Evolutionary conservation across 2,888 invertebrate species (phyloP), one percentile per base, ranked within the genome.

Genomic region (Alitta virens): DNA sequence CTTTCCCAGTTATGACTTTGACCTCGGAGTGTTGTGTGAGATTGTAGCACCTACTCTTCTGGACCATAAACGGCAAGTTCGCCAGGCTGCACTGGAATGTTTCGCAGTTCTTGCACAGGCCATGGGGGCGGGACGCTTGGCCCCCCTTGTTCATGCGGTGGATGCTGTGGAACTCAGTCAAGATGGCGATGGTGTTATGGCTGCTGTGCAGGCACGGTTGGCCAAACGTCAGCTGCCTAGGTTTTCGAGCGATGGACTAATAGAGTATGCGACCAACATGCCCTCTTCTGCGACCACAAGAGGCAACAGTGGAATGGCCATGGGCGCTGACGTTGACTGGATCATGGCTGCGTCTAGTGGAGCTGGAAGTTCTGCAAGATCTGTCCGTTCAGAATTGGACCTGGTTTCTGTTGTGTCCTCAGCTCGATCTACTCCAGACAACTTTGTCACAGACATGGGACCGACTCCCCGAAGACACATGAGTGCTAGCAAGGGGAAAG

Each of bases 31-130:
- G 9, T 74, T 84, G 76, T 85, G 79, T 71, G 78, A 82, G 66
- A 74, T 79, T 62, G 79, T 85, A 23, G 82, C 82, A 57, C 85
- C 83, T 33, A 74, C 83, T 50, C 74, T 86, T 50, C 79, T 81
- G 53, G 88, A 88, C 75, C 87, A 86, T 70, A 91, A 89, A 73
- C 87, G 88, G 78, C 87, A 87, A 73, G 94, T 89, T 67, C 87
- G 87, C 74, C 93, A 87, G 83, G 93, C 87, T 66, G 90, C 86
- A 61, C 86, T 93, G 59, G 92, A 93, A 78, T 88, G 90, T 38
- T 82, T 92, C 53, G 90, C 92, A 0, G 88, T 90, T 25, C 81
- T 92, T 49, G 90, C 90, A 1, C 90, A 91, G 81, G 86, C 90
- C 60, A 84, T 88, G 69, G 87, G 88, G 0, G 84, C 85, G 27